Percentiles rank a stretch among this genome's conserved stretches.
phyloP scores from a whole-genome alignment of 2,797 vertebrate genomes.

The Myripristis jacobus region DNA sequence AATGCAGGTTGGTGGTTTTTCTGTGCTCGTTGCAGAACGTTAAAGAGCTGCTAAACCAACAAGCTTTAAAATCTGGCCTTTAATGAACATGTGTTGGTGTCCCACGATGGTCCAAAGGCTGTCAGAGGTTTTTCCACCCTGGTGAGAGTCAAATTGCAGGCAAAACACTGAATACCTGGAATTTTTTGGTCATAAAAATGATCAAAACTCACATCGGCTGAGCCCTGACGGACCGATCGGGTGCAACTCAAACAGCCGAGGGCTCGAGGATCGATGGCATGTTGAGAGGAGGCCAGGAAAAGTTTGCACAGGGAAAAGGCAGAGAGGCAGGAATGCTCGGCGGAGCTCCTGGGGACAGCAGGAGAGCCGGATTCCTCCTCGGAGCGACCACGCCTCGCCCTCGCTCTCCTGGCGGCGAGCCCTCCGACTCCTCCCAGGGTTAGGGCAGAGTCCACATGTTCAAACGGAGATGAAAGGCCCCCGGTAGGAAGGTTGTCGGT shows the following conservation, averaged over 20 bases:
- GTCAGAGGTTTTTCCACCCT: neutral
- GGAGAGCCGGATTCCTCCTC: constrained; percentile 64
- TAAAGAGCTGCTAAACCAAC: too few species aligned
- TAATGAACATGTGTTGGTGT: too few species aligned
- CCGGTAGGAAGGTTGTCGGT: constrained; percentile 68
- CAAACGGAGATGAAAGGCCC: constrained; percentile 79
- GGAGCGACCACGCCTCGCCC: constrained; percentile 62
- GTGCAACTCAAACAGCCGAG: neutral
- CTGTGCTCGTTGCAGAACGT: too few species aligned
- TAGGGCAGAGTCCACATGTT: constrained; percentile 75
- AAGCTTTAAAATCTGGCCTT: too few species aligned
- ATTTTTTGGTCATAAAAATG: too few species aligned
- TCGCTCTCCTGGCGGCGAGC: constrained; percentile 59
- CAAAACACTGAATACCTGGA: too few species aligned
- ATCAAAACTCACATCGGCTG: neutral
- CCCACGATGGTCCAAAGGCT: neutral
- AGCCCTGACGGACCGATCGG: neutral
- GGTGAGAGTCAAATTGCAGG: neutral
- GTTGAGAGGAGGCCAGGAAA: constrained; percentile 1
- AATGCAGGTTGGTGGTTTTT: too few species aligned
- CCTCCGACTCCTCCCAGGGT: constrained; percentile 70
- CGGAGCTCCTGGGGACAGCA: constrained; percentile 62
- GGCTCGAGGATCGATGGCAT: neutral
- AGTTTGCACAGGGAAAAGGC: neutral
- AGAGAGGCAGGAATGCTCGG: constrained; percentile 54